These are phyloP conservation scores for Bagarius yarrelli DNA, from an alignment of 2,113 vertebrate genomes.

Conservation along the genomic window DNA sequence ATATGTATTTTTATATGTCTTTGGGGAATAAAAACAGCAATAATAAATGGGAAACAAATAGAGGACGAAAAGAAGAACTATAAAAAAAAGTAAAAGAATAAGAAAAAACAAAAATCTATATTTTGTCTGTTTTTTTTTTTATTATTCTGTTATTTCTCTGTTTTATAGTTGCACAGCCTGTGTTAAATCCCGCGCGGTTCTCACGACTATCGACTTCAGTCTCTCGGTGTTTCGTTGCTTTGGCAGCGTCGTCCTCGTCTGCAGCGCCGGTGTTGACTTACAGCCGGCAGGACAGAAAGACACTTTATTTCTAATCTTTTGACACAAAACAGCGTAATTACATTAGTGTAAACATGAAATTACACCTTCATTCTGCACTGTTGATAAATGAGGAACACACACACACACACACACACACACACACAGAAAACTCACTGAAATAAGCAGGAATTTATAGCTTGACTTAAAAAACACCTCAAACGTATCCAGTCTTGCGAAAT, in stretches of 20 bases:
- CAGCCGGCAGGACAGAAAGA: slow-evolving; percentile 33
- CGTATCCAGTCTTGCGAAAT: not conserved
- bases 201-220: too few species aligned
- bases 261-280: slow-evolving; percentile 20
- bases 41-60: too few species aligned
- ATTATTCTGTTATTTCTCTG: too few species aligned
- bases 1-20: too few species aligned
- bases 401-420: slow-evolving; percentile 30
- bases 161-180: too few species aligned
- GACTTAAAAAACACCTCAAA: not conserved
- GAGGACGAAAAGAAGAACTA: too few species aligned
- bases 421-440: not conserved
- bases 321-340: slow-evolving; percentile 49
- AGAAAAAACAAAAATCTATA: too few species aligned
- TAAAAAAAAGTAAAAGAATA: too few species aligned
- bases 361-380: slow-evolving; percentile 29
- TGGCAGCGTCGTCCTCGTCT: not conserved
- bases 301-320: slow-evolving; percentile 49
- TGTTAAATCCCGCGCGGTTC: too few species aligned
- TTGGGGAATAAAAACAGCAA: too few species aligned
- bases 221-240: not conserved
- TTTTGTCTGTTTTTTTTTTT: too few species aligned
- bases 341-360: slow-evolving; percentile 32
- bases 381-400: not conserved
- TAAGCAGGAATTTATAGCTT: not conserved